Conservation (phyloP, 2,113 vertebrate genomes). For the Psilopsiagon aymara region DNA sequence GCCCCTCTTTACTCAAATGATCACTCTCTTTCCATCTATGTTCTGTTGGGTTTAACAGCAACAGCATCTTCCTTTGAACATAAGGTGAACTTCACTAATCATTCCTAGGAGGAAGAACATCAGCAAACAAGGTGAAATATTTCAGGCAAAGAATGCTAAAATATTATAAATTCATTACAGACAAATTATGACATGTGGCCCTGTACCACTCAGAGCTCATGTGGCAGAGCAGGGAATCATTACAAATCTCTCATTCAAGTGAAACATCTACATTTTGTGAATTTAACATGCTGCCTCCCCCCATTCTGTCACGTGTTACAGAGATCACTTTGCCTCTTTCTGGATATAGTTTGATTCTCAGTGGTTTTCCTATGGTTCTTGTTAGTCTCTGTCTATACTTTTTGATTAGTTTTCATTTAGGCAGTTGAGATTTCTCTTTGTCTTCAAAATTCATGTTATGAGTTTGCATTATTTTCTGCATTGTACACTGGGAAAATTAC, state of each 20-base stretch:
- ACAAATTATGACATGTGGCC: not conserved
- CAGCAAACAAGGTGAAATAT: not conserved
- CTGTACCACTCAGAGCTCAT: not conserved
- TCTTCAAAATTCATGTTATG: constrained; percentile 2
- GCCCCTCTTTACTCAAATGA: not conserved
- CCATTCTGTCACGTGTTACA: not conserved
- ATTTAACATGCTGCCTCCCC: not conserved
- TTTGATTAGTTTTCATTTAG: not conserved
- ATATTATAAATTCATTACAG: not conserved
- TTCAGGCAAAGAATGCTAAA: not conserved
- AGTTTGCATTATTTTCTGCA: constrained; percentile 26
- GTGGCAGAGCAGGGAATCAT: not conserved
- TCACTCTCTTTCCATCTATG: not conserved
- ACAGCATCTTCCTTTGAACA: not conserved
- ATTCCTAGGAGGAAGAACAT: not conserved
- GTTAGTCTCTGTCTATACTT: not conserved
- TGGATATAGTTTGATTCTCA: not conserved
- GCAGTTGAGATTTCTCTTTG: constrained; percentile 31
- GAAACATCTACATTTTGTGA: not conserved
- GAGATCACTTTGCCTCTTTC: not conserved
- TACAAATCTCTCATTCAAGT: not conserved
- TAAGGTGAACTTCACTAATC: not conserved
- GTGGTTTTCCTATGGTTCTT: not conserved
- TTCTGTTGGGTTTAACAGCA: not conserved
- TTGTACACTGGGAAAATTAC: not conserved